Evolutionary conservation across 2,888 invertebrate species (phyloP).

Genomic region (Cylloceria caligata): DNA sequence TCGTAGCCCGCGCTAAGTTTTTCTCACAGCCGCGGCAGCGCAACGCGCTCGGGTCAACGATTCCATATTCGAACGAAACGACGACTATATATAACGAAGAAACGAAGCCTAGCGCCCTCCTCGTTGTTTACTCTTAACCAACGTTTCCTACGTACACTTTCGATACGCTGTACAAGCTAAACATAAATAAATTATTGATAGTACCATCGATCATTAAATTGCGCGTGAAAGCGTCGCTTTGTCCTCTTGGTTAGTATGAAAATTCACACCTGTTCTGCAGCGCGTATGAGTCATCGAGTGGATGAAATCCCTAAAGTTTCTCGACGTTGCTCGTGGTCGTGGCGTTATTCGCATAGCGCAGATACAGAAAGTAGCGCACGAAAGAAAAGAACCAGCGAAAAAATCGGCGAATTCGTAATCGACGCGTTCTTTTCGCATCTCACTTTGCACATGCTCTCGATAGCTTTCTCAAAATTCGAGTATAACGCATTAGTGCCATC

Average conservation of each 20-base stretch:
- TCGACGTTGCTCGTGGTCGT: background rate
- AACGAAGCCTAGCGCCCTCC: background rate
- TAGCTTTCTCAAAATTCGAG: background rate
- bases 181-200: background rate
- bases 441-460: background rate
- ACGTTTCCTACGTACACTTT: background rate
- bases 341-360: background rate
- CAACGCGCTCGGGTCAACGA: slow-evolving; percentile 72
- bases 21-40: slow-evolving; percentile 66
- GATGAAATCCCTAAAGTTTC: slow-evolving; percentile 8
- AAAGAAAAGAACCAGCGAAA: background rate
- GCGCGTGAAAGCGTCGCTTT: background rate
- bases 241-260: background rate
- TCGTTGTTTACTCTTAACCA: background rate
- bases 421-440: background rate
- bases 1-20: slow-evolving; percentile 59
- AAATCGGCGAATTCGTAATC: slow-evolving; percentile 10
- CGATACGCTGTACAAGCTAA: background rate
- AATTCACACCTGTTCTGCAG: slow-evolving; percentile 5
- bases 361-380: too few species aligned
- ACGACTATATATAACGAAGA: background rate
- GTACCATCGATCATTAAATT: background rate
- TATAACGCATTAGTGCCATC: slow-evolving; percentile 5
- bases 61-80: slow-evolving; percentile 68
- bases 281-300: slow-evolving; percentile 8